These are phyloP conservation scores for Amiota communis DNA, from an alignment of 2,888 invertebrate genomes.

Conservation along the genomic window DNA sequence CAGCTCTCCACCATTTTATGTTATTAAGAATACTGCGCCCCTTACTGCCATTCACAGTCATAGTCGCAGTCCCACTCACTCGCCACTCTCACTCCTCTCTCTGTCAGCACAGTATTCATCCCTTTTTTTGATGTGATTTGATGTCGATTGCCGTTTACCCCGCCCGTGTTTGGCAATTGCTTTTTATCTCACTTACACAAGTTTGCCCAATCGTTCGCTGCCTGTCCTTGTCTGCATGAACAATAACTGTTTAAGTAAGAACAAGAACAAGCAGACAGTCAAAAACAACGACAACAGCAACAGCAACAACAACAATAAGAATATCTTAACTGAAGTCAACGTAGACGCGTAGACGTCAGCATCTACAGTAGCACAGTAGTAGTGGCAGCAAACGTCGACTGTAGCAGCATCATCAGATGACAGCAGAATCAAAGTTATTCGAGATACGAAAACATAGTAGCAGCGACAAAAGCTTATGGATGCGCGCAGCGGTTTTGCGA, in stretches of 20 bases:
- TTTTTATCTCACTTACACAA: neutral
- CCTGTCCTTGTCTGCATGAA: slow-evolving; percentile 56
- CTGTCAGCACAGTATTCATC: slow-evolving; percentile 27
- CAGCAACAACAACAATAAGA: slow-evolving; percentile 19
- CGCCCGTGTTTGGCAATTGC: neutral
- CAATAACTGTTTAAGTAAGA: slow-evolving; percentile 34
- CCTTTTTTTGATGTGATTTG: slow-evolving; percentile 37
- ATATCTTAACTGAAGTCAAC: neutral
- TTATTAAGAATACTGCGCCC: slow-evolving; percentile 42
- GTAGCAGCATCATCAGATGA: slow-evolving; percentile 22
- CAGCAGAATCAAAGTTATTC: slow-evolving; percentile 68
- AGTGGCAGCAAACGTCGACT: too few species aligned
- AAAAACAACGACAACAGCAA: slow-evolving; percentile 33
- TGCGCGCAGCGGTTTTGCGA: slow-evolving; percentile 71
- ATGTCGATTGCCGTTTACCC: slow-evolving; percentile 51
- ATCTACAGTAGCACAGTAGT: too few species aligned
- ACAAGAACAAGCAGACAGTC: slow-evolving; percentile 40
- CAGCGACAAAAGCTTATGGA: slow-evolving; percentile 69
- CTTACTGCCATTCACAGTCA: neutral
- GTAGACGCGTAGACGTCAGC: neutral
- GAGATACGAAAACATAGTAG: slow-evolving; percentile 67
- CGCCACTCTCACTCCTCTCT: neutral
- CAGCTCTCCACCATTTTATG: slow-evolving; percentile 65
- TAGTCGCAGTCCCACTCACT: neutral
- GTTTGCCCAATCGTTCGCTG: neutral